Evolutionary conservation across 1,140 invertebrate genomes (phyloP), one percentile per base, ranked within the genome.

Genomic region (Scaptomyza hsui): DNA sequence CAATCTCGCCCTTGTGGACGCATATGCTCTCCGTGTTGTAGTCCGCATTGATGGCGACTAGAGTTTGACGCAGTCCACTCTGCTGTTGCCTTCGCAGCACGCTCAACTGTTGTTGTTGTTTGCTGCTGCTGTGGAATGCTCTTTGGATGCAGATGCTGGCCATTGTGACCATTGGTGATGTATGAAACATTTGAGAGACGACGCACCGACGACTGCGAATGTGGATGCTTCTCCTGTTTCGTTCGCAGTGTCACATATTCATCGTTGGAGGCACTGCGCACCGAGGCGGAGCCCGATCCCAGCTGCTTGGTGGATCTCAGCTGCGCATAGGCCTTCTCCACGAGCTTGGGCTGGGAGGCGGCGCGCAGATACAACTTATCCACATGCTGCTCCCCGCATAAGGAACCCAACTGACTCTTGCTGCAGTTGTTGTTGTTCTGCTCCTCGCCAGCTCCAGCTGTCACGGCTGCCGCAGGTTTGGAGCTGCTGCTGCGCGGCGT

Each of bases 1-100:
- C 95, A 6, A 96, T 95, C 72, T 96, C 95, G 3, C 95, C 95
- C 78, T 95, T 94, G 37, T 91, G 89, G 9, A 96, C 95, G 29
- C 93, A 93, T 21, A 96, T 91, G n/a, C 94, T 94, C 52, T 92
- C 92, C 29, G 93, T 92, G 51, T 91, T 90, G 79, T 94, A 96
- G 91, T 96, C 94, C 78, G 92, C 93, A 35, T 93, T 93, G 41
- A 96, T 94, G 12, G 95, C 93, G 64, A 96, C 91, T 24, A 96
- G 91, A 55, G 94, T 95, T 68, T 95, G 94, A 76, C 94, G 88
- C 49, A 81, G 72, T 26, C 85, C 81, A 64, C 78, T 73, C 62
- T 72, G 78, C 59, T 78, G 75, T 29, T 82, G 62, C n/a, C 69
- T 41, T 18, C 75, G 71, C 63, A 80, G 56, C 35, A 74, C 69